Evolutionary conservation across 2,113 vertebrate species (phyloP).

Genomic region (Pica pica): DNA sequence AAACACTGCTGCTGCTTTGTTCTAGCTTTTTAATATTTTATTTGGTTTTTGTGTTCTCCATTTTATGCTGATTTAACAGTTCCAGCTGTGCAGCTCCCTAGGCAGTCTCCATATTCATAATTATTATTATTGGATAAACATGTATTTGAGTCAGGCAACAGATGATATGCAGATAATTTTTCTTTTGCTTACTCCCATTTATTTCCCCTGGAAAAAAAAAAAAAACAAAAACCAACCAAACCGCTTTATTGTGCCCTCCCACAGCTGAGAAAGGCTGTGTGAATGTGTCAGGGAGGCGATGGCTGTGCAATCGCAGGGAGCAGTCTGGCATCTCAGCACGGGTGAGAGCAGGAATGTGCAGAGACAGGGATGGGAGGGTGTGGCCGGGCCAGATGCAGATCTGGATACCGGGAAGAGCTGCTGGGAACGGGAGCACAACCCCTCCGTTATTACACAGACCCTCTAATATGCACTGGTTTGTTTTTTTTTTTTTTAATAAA

Average conservation of each 20-base stretch:
- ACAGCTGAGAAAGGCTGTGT: background rate
- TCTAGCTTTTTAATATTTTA: constrained; percentile 33
- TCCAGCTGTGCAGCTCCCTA: background rate
- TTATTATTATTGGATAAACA: constrained; percentile 45
- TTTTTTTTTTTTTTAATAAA: background rate
- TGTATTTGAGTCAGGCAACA: constrained; percentile 7
- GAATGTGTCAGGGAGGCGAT: background rate
- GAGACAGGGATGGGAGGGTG: background rate
- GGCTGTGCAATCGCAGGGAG: background rate
- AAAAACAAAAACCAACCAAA: background rate
- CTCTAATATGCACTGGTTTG: accelerated
- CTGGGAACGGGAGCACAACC: background rate
- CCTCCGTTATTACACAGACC: accelerated
- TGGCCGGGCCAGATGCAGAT: constrained; percentile 22
- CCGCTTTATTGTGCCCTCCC: background rate
- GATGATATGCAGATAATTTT: background rate
- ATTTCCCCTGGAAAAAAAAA: background rate
- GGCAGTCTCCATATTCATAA: background rate
- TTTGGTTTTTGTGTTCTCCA: background rate
- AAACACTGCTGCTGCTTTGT: constrained; percentile 23
- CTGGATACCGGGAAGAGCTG: background rate
- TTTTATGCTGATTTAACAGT: constrained; percentile 20
- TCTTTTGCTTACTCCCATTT: background rate
- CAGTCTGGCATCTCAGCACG: background rate
- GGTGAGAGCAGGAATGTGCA: background rate